A percentile compares a stretch with the other conserved stretches of the same genome.
Evolutionary conservation across 2,113 vertebrate genomes (phyloP).

Genomic region (Cyrtonyx montezumae): DNA sequence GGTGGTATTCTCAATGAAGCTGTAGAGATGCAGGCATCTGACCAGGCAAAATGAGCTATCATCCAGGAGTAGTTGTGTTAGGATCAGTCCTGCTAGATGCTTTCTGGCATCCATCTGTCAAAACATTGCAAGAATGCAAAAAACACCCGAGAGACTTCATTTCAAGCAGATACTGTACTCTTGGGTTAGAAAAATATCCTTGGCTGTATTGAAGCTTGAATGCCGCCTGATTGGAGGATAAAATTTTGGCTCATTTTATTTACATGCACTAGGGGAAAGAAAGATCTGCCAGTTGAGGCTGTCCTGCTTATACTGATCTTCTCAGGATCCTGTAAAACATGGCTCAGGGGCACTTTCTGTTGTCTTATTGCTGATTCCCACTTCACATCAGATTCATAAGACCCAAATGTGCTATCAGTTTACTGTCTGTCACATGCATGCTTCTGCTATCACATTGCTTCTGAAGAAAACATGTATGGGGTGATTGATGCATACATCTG

Average conservation of each 20-base stretch:
- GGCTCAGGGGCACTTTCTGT: neutral
- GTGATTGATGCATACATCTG: neutral
- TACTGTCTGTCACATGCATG: neutral
- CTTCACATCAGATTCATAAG: neutral
- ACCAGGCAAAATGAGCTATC: neutral
- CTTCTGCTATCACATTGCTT: neutral
- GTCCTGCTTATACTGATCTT: neutral
- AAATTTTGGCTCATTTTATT: neutral
- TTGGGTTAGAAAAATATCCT: neutral
- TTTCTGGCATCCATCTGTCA: neutral
- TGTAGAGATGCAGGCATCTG: neutral
- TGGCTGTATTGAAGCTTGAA: neutral
- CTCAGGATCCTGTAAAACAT: neutral
- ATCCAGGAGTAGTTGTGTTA: neutral
- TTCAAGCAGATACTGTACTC: neutral
- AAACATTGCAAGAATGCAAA: neutral
- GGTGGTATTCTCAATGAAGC: neutral
- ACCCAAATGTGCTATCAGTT: neutral
- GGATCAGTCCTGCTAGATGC: neutral
- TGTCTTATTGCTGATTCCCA: neutral
- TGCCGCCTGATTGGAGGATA: neutral
- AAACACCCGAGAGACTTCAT: neutral
- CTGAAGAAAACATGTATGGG: neutral
- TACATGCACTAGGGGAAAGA: neutral
- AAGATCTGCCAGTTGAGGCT: neutral